A percentile compares a stretch with the other conserved stretches of the same genome.
These are phyloP conservation scores for Poeciliopsis infans DNA, from an alignment of 2,797 vertebrate genomes.

Conservation along the genomic window DNA sequence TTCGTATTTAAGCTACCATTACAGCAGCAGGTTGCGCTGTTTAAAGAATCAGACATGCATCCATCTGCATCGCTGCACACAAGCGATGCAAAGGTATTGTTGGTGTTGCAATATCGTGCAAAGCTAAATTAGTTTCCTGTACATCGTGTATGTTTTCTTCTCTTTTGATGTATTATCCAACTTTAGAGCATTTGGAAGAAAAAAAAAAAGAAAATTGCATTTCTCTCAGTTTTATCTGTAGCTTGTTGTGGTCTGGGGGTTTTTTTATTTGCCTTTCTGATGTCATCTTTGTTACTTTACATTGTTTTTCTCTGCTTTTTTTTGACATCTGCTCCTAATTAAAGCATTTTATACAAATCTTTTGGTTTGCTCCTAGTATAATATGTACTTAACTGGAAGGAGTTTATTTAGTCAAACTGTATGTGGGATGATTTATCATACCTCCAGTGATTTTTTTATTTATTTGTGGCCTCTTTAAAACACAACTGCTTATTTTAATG, in stretches of 20 bases:
- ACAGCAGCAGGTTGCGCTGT: neutral
- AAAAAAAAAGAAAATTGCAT: constrained; percentile 55
- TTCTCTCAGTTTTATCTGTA: constrained; percentile 58
- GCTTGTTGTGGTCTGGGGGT: constrained; percentile 53
- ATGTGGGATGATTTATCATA: constrained; percentile 18
- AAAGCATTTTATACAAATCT: constrained; percentile 34
- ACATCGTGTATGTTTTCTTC: neutral
- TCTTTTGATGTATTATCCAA: neutral
- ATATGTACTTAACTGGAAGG: constrained; percentile 17
- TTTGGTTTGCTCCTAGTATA: constrained; percentile 39
- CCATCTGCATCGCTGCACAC: neutral
- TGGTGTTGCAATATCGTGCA: neutral
- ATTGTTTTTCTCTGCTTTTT: constrained; percentile 11
- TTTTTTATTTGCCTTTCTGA: constrained; percentile 29
- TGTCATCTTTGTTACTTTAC: constrained; percentile 35
- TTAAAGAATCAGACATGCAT: neutral
- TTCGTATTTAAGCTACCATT: neutral
- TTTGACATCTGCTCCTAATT: constrained; percentile 68
- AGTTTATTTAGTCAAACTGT: constrained; percentile 26
- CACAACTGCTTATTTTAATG: constrained; percentile 48
- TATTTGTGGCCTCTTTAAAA: constrained; percentile 28
- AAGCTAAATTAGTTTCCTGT: neutral
- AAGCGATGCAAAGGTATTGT: neutral
- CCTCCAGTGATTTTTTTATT: constrained; percentile 21
- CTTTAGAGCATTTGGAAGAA: constrained; percentile 49